Conservation (phyloP, 2,113 vertebrate genomes). For the Gallinago media region DNA sequence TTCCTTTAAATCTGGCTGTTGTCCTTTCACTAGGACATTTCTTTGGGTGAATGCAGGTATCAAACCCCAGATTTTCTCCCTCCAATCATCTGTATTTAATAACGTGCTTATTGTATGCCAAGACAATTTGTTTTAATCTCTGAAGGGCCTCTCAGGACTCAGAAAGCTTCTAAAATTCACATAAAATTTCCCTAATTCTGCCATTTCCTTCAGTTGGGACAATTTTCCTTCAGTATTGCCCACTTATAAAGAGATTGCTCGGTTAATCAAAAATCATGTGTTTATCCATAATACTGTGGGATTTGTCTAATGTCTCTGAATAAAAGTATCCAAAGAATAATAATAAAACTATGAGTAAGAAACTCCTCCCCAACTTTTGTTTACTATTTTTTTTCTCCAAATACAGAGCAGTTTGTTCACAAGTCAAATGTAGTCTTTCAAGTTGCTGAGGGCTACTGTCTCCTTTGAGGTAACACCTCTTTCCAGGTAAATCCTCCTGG, state of each 20-base stretch:
- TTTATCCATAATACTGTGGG: background rate
- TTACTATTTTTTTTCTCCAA: background rate
- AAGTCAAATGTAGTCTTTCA: background rate
- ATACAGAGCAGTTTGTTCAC: background rate
- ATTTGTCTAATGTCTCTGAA: background rate
- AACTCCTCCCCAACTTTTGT: background rate
- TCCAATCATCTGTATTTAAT: constrained; percentile 35
- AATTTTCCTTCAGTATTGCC: background rate
- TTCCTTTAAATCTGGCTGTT: background rate
- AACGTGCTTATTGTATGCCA: constrained; percentile 1
- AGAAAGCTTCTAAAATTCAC: constrained; percentile 1
- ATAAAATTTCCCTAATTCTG: constrained; percentile 36
- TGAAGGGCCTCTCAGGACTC: constrained; percentile 3
- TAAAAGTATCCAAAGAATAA: background rate
- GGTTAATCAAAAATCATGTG: background rate
- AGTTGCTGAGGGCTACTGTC: background rate
- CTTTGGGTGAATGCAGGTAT: background rate
- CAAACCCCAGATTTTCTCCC: background rate
- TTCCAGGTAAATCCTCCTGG: background rate
- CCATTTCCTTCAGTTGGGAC: background rate
- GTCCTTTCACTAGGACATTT: background rate
- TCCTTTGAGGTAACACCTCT: background rate
- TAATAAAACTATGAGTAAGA: background rate
- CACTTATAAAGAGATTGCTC: background rate
- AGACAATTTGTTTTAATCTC: constrained; percentile 28